Evolutionary conservation across 2,888 invertebrate genomes (phyloP), one percentile per base, ranked within the genome.

Genomic region (Prosapia bicincta): DNA sequence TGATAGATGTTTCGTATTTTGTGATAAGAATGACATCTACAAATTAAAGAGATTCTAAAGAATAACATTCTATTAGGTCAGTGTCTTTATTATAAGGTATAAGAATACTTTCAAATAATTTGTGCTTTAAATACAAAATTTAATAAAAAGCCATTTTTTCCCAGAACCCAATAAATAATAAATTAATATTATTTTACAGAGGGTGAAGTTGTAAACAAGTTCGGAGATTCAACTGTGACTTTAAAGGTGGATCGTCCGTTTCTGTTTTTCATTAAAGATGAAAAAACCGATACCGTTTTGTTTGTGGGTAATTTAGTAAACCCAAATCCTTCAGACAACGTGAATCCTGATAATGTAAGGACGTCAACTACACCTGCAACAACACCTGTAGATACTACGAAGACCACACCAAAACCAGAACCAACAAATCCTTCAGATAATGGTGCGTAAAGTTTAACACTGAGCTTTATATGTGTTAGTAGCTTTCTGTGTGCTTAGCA

Each of bases 211-310:
- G 90, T 88, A 13, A 93, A 93, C 84, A 93, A 93, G 84, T 92
- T 93, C 81, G 91, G 92, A 0, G 76, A 30, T 10, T 43, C 72
- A 1, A 73, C 78, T 76, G 87, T 87, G 3, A 84, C 86, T 75
- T 91, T 95, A 82, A 86, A 89, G 66, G 93, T 90, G 0, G 89
- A 91, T 82, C 91, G 89, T 78, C 94, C 94, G 0, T 95, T 94
- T 85, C 82, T 94, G 72, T 93, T 94, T 85, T 92, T 92, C 84
- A 92, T 95, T 78, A 92, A 93, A 82, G 94, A 94, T 81, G 92
- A 92, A 81, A 85, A 86, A 0, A 91, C 90, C 0, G 89, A 90
- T n/a, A 92, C 92, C 43, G 88, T 93, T 70, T 84, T 94, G 26
- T 93, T 93, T 84, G 89, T 92, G 30, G 94, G 94, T 32, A 89